These are phyloP conservation scores for Eurytoma californica DNA, from an alignment of 2,888 invertebrate genomes.

Conservation along the genomic window DNA sequence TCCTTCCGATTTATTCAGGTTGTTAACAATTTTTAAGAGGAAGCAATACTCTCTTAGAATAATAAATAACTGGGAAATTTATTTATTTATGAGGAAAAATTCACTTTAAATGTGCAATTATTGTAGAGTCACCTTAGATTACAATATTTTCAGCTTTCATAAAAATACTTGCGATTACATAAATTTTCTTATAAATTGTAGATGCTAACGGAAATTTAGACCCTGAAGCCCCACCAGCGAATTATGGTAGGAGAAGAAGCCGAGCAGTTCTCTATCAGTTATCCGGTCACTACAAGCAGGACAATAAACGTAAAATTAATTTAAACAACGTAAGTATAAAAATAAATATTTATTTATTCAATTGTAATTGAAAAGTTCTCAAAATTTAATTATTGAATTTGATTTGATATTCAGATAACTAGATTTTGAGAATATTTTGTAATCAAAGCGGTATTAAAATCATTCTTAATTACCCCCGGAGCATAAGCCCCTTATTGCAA, in stretches of 20 bases:
- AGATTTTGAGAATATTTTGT: too few relatives aligned
- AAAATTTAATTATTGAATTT: too few relatives aligned
- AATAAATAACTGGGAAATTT: background rate
- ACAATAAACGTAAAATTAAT: slow-evolving; percentile 93
- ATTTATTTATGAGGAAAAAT: background rate
- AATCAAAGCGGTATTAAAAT: too few relatives aligned
- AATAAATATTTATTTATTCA: background rate
- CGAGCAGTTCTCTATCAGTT: slow-evolving; percentile 97
- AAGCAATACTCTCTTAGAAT: background rate
- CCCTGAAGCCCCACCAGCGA: slow-evolving; percentile 85
- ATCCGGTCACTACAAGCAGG: slow-evolving; percentile 97
- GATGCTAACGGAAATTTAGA: slow-evolving; percentile 88
- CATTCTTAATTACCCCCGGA: too few relatives aligned
- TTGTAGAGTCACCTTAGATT: too few relatives aligned
- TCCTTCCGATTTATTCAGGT: too few relatives aligned
- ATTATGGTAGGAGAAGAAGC: slow-evolving; percentile 94
- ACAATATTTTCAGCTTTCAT: too few relatives aligned
- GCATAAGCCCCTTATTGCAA: too few relatives aligned
- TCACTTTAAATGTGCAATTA: too few relatives aligned
- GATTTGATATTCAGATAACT: too few relatives aligned
- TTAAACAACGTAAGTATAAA: slow-evolving; percentile 90
- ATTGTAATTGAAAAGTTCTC: too few relatives aligned
- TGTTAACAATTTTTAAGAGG: background rate
- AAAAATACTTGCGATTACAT: background rate
- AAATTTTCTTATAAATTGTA: slow-evolving; percentile 76